Percentiles rank a stretch among this genome's conserved stretches.
phyloP scores from a whole-genome alignment of 2,888 invertebrate genomes.

The Hecatera dysodea region DNA sequence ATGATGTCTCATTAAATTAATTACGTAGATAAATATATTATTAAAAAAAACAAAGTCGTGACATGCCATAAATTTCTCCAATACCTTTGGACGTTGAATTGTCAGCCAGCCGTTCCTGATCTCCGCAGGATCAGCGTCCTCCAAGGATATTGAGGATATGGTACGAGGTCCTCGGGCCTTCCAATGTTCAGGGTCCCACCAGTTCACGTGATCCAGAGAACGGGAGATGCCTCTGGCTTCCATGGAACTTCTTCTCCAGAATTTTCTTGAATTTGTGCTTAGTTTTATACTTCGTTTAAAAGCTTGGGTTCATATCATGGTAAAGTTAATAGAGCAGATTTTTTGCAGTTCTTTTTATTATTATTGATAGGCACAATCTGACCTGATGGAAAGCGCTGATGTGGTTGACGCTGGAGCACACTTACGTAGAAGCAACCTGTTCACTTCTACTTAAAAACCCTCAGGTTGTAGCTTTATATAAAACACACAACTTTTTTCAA shows the following conservation, averaged over 20 bases:
- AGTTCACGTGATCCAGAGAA: conserved; percentile 81
- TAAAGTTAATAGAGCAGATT: background rate
- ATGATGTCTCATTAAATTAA: background rate
- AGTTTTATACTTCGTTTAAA: background rate
- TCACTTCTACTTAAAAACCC: too few species aligned
- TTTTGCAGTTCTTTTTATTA: background rate
- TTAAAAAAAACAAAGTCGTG: background rate
- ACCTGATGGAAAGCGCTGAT: too few species aligned
- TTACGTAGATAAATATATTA: too few species aligned
- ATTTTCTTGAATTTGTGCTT: background rate
- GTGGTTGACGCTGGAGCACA: too few species aligned
- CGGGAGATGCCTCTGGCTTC: conserved; percentile 77
- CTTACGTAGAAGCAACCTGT: too few species aligned
- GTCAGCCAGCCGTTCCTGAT: conserved; percentile 88
- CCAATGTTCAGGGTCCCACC: conserved; percentile 86
- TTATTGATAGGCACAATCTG: too few species aligned
- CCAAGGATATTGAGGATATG: conserved; percentile 80
- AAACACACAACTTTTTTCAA: background rate
- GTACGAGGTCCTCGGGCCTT: conserved; percentile 73
- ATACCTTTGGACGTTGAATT: conserved; percentile 79
- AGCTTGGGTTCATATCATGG: background rate
- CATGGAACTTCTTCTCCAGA: conserved; percentile 66
- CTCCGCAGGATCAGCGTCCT: conserved; percentile 79
- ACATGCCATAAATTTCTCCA: background rate
- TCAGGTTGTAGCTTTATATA: too few species aligned